These are phyloP conservation scores for Mythimna albipuncta DNA, from an alignment of 2,888 invertebrate genomes.

Conservation along the genomic window DNA sequence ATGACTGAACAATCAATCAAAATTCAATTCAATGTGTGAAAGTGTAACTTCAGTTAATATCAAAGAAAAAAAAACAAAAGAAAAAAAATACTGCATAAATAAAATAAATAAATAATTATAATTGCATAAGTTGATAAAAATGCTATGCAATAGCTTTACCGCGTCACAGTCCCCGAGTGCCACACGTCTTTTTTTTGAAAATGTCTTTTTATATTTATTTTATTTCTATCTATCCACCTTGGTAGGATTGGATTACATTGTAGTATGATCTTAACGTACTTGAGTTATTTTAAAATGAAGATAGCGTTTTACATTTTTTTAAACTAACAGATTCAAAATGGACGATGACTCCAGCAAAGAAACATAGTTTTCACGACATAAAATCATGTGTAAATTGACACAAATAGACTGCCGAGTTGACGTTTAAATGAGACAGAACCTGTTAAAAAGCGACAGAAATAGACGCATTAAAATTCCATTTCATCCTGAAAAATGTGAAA, in stretches of 20 bases:
- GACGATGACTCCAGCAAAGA: slow-evolving; percentile 43
- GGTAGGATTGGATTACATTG: neutral
- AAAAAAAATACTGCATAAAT: no score
- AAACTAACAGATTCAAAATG: slow-evolving; percentile 25
- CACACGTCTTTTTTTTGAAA: no score
- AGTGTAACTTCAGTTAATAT: no score
- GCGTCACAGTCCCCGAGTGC: no score
- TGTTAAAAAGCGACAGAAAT: slow-evolving; percentile 56
- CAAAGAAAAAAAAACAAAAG: no score
- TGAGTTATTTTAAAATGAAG: neutral
- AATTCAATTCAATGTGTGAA: no score
- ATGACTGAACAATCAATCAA: no score
- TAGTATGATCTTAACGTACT: neutral
- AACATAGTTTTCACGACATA: slow-evolving; percentile 64
- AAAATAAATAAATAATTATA: no score
- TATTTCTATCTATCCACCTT: neutral
- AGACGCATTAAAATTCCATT: slow-evolving; percentile 53
- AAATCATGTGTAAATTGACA: slow-evolving; percentile 70
- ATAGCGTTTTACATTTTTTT: neutral
- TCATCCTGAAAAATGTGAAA: slow-evolving; percentile 37
- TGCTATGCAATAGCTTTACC: no score
- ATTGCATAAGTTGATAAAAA: no score
- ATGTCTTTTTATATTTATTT: neutral
- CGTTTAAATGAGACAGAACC: slow-evolving; percentile 51
- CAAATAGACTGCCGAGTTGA: slow-evolving; percentile 54